Evolutionary conservation across 1,140 invertebrate species (phyloP).

Genomic region (Pomacea maculata): DNA sequence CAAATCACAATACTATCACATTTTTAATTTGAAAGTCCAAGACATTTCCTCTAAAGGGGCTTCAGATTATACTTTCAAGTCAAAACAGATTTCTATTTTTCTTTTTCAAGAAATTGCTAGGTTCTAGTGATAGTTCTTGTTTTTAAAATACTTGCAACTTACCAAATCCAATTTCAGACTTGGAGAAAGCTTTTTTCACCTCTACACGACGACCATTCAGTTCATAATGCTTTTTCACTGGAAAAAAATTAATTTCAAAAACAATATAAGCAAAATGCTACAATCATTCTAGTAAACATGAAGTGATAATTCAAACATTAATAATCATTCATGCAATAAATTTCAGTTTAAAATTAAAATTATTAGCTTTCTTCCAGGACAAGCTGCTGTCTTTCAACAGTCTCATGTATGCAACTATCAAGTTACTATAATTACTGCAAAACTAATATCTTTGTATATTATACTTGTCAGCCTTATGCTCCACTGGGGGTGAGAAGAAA

Average conservation of each 20-base stretch:
- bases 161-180: conserved; percentile 48
- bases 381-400: too few species aligned
- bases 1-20: too few species aligned
- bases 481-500: too few species aligned
- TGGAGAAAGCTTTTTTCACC: conserved; percentile 69
- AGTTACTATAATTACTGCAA: neutral
- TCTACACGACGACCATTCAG: conserved; percentile 66
- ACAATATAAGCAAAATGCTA: neutral
- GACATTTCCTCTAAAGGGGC: too few species aligned
- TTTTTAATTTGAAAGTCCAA: too few species aligned
- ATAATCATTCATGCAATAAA: too few species aligned
- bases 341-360: neutral
- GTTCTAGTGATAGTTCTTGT: neutral
- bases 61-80: too few species aligned
- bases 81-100: too few species aligned
- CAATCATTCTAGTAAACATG: too few species aligned
- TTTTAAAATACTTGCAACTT: neutral
- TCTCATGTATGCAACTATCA: too few species aligned
- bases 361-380: neutral
- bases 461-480: neutral
- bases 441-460: neutral
- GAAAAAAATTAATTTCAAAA: conserved; percentile 15
- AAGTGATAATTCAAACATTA: too few species aligned
- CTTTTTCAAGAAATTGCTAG: neutral
- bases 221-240: conserved; percentile 65